Evolutionary conservation across 2,888 invertebrate genomes (phyloP).

Genomic region (Synanthedon tipuliformis): DNA sequence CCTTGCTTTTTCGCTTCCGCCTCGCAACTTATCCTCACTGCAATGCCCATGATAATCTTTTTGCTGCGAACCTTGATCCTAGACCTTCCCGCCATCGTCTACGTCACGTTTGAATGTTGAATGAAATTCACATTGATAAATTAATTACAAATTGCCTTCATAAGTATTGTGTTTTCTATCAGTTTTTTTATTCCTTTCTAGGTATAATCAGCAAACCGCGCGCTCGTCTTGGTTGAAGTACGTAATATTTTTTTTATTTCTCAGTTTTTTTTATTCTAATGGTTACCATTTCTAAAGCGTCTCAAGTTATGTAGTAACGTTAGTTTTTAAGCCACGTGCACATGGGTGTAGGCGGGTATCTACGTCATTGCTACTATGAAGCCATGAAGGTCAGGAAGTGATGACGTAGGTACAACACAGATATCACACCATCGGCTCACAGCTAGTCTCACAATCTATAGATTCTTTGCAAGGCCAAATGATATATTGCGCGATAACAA

Average conservation of each 20-base stretch:
- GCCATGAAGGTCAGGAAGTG: slow-evolving; percentile 62
- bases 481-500: slow-evolving; percentile 20
- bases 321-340: slow-evolving; percentile 33
- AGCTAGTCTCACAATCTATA: slow-evolving; percentile 42
- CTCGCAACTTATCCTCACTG: slow-evolving; percentile 62
- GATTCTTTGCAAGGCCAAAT: slow-evolving; percentile 49
- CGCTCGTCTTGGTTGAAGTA: slow-evolving; percentile 66
- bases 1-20: slow-evolving; percentile 63
- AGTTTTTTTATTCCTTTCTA: slow-evolving; percentile 55
- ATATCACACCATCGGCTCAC: slow-evolving; percentile 30
- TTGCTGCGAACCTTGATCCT: slow-evolving; percentile 56
- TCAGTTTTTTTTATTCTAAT: neutral
- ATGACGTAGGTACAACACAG: slow-evolving; percentile 28
- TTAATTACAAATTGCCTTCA: neutral
- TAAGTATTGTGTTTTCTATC: neutral
- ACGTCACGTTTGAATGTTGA: slow-evolving; percentile 2
- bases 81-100: slow-evolving; percentile 42
- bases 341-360: slow-evolving; percentile 45
- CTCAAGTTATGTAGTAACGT: neutral
- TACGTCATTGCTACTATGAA: slow-evolving; percentile 45
- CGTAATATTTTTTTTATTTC: slow-evolving; percentile 37
- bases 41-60: slow-evolving; percentile 61
- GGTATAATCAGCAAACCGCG: slow-evolving; percentile 68
- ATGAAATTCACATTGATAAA: neutral
- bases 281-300: neutral